phyloP scores from a whole-genome alignment of 2,797 vertebrate species.

The Paratrypauchen microcephalus region DNA sequence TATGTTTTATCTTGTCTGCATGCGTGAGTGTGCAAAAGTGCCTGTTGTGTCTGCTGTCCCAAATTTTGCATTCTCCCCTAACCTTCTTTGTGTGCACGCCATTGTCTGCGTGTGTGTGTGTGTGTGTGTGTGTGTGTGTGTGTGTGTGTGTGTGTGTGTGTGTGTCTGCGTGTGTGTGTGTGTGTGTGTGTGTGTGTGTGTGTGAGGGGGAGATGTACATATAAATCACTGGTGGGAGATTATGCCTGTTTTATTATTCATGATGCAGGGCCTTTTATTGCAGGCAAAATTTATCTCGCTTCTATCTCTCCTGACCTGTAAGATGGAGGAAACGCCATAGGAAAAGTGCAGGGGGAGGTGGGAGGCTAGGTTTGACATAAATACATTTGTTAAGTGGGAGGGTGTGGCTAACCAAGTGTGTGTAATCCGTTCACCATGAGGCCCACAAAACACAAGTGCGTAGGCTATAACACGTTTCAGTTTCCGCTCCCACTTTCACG shows the following conservation, averaged over 20 bases:
- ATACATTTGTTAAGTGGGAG: constrained; percentile 73
- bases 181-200: constrained; percentile 53
- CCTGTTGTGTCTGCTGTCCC: constrained; percentile 34
- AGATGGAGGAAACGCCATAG: constrained; percentile 40
- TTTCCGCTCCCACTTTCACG: constrained; percentile 16
- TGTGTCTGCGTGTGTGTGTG: constrained; percentile 32
- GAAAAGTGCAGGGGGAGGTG: constrained; percentile 40
- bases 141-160: constrained; percentile 38
- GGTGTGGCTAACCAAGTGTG: constrained; percentile 53
- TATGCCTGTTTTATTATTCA: constrained; percentile 85
- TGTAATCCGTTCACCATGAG: constrained; percentile 40
- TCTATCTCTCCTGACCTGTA: constrained; percentile 69
- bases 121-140: no score
- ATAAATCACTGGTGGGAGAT: constrained; percentile 81
- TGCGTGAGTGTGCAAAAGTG: constrained; percentile 39
- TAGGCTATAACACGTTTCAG: constrained; percentile 26
- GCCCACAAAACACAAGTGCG: constrained; percentile 38
- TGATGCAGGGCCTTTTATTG: constrained; percentile 82
- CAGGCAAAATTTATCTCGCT: constrained; percentile 78
- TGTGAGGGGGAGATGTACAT: constrained; percentile 57
- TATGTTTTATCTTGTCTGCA: constrained; percentile 27
- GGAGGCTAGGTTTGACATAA: constrained; percentile 64
- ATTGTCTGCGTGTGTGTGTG: constrained; percentile 47
- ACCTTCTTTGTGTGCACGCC: constrained; percentile 68
- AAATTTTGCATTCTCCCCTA: constrained; percentile 71